Evolutionary conservation across 2,888 invertebrate species (phyloP).

Genomic region (Pseudoips prasinana): DNA sequence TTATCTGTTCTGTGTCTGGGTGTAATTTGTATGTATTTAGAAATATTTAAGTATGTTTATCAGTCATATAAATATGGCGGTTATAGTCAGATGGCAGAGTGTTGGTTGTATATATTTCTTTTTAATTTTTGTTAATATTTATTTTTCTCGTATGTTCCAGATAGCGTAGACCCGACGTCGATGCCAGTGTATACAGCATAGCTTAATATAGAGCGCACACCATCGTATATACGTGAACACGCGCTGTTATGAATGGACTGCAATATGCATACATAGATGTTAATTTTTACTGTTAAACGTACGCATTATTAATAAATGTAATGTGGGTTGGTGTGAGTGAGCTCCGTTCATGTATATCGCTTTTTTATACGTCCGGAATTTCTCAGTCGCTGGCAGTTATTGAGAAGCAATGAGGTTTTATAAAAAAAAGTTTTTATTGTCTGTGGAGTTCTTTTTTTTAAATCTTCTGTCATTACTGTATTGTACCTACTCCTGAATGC

Average conservation of each 20-base stretch:
- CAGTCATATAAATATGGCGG: no score
- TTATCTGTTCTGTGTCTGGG: no score
- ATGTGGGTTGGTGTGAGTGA: slow-evolving; percentile 67
- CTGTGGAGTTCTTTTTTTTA: slow-evolving; percentile 18
- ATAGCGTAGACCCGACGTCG: slow-evolving; percentile 52
- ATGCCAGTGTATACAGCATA: slow-evolving; percentile 64
- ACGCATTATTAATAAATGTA: slow-evolving; percentile 55
- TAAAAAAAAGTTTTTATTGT: slow-evolving; percentile 7
- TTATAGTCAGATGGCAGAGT: no score
- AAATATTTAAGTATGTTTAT: no score
- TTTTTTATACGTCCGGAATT: slow-evolving; percentile 44
- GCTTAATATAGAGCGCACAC: slow-evolving; percentile 62
- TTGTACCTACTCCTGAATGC: no score
- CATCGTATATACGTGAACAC: slow-evolving; percentile 50
- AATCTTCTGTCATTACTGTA: no score
- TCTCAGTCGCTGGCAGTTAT: slow-evolving; percentile 44
- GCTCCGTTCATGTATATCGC: slow-evolving; percentile 56
- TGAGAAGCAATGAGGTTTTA: background rate
- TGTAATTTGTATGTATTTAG: no score
- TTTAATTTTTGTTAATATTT: no score
- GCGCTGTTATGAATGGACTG: slow-evolving; percentile 59
- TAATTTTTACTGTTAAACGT: slow-evolving; percentile 64
- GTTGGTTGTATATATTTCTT: no score
- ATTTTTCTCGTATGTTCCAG: slow-evolving; percentile 53
- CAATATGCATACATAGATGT: slow-evolving; percentile 64